These are phyloP conservation scores for Drepana falcataria DNA, from an alignment of 2,888 invertebrate species.

Conservation along the genomic window DNA sequence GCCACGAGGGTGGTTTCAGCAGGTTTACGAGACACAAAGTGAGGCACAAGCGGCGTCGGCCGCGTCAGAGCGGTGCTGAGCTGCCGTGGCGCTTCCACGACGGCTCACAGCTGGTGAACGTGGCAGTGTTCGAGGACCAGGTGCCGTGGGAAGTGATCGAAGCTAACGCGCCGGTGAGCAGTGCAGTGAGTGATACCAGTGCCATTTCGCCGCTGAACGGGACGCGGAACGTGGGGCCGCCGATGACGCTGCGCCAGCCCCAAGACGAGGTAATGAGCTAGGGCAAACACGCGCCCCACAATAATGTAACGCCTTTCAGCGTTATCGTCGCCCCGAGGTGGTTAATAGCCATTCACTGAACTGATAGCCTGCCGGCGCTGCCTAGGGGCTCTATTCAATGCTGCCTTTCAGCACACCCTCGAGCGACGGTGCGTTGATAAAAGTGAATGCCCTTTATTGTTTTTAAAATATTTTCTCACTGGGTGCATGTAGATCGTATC, in stretches of 20 bases:
- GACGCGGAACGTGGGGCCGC: conserved; percentile 58
- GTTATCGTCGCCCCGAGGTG: conserved; percentile 73
- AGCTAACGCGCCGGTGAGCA: conserved; percentile 38
- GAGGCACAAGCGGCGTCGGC: conserved; percentile 68
- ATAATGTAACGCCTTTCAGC: conserved; percentile 56
- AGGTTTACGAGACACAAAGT: conserved; percentile 68
- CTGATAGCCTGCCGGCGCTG: conserved; percentile 59
- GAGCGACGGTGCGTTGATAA: conserved; percentile 70
- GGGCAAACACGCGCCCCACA: conserved; percentile 49
- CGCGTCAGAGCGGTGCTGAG: conserved; percentile 56
- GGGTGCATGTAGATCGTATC: conserved; percentile 57
- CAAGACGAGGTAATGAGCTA: conserved; percentile 66
- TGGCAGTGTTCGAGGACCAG: conserved; percentile 73
- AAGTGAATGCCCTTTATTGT: conserved; percentile 70
- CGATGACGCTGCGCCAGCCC: conserved; percentile 65
- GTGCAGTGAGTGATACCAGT: conserved; percentile 72
- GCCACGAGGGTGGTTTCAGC: conserved; percentile 50
- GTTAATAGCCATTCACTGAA: conserved; percentile 68
- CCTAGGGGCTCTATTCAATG: conserved; percentile 59
- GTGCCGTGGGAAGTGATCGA: conserved; percentile 75
- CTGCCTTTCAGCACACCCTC: conserved; percentile 59
- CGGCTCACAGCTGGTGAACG: conserved; percentile 72
- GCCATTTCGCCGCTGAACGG: conserved; percentile 46
- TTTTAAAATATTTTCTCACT: conserved; percentile 64
- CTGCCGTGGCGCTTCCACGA: conserved; percentile 76